Evolutionary conservation across 2,113 vertebrate species (phyloP), one percentile per base, ranked within the genome.

Genomic region (Labeo rohita): DNA sequence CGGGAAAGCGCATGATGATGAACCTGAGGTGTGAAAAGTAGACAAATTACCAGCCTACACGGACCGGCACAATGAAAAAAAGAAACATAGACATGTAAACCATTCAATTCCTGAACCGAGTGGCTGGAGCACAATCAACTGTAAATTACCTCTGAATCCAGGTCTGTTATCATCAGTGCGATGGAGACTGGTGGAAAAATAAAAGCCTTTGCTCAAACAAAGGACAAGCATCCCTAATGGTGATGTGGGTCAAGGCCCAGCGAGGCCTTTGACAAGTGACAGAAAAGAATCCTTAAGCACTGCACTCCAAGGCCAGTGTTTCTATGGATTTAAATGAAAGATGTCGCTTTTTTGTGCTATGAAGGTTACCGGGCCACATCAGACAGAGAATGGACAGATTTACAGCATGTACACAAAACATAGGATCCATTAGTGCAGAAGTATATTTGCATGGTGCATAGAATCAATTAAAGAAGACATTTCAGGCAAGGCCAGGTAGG

Each of bases 31-130:
- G 79, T 79, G 83, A 87, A 83, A 89, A 83, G 83, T 82, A 65
- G 82, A 78, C 43, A 85, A 83, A 87, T 89, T 89, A 85, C 85
- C 72, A 82, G 49, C 70, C 73, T 87, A 56, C 76, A 76, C 63
- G 75, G 81, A 73, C 70, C 39, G 28, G 83, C 76, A 82, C 61
- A 63, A 61, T 70, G 79, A 73, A 56, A 39, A 39, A 75, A 43
- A 72, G 23, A 23, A 76, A 77, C n/a, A 81, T 16, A 75, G 78
- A 85, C 80, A 89, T 87, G 85, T 89, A 87, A 89, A 89, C 83
- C 56, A 59, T 76, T 85, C 83, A 84, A 65, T 89, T 63, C 75
- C 70, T 86, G 82, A 81, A 82, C 82, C 10, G n/a, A 50, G 63
- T 83, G n/a, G 43, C 83, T 72, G 87, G 68, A 80, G 61, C 80